Evolutionary conservation across 2,888 invertebrate genomes (phyloP).

Genomic region (Eulithis testata): DNA sequence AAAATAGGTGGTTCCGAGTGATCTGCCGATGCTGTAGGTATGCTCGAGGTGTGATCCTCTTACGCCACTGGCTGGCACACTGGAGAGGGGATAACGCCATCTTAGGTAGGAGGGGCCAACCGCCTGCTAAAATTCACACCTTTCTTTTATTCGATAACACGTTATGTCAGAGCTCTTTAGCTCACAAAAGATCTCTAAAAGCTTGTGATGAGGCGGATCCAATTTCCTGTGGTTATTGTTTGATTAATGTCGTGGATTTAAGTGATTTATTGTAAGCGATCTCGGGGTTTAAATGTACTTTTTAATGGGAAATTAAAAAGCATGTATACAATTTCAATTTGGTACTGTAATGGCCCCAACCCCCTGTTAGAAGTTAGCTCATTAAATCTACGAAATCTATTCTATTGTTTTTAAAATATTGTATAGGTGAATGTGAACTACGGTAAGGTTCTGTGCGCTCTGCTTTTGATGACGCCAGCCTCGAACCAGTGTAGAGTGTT

Average conservation of each 20-base stretch:
- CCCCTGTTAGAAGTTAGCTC: too few species aligned
- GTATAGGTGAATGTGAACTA: too few species aligned
- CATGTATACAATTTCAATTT: not conserved
- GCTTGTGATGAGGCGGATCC: slow-evolving; percentile 79
- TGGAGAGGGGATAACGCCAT: slow-evolving; percentile 79
- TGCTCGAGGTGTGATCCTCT: slow-evolving; percentile 63
- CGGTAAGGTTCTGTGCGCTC: too few species aligned
- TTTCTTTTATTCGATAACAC: slow-evolving; percentile 84
- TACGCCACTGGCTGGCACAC: slow-evolving; percentile 71
- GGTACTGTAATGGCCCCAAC: too few species aligned
- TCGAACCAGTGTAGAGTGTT: too few species aligned
- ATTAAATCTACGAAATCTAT: too few species aligned
- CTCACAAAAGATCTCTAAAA: slow-evolving; percentile 81
- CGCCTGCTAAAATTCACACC: slow-evolving; percentile 84
- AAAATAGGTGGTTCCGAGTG: slow-evolving; percentile 78
- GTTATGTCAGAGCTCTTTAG: slow-evolving; percentile 81
- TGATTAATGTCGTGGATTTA: slow-evolving; percentile 76
- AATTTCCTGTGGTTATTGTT: slow-evolving; percentile 77
- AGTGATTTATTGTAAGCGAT: slow-evolving; percentile 69
- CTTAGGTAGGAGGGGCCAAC: slow-evolving; percentile 78
- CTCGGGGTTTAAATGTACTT: slow-evolving; percentile 43
- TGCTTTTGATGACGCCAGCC: too few species aligned
- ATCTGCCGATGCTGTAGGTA: slow-evolving; percentile 73
- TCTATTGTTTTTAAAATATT: too few species aligned
- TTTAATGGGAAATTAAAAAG: slow-evolving; percentile 17